Base-by-base conservation (phyloP, 2,797 vertebrate species). In the Typhlichthys eigenmanni region DNA sequence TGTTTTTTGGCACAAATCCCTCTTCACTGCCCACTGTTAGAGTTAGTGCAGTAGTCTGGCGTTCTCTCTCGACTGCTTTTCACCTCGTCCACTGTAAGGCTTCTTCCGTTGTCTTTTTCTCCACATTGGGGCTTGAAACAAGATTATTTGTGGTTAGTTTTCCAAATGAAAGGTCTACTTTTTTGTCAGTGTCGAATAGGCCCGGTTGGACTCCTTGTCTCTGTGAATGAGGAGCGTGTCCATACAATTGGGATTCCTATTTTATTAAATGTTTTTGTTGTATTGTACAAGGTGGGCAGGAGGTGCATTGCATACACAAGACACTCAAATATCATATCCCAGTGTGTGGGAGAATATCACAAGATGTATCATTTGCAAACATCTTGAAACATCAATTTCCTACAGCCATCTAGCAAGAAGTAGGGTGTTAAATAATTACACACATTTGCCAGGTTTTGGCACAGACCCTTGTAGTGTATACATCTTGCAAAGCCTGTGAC, bases 1-100 rank as follows among this genome's bases (percentile, higher is more conserved):
- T 91, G 90, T 88, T 93, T 93, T 84, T 91, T 76, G 87, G 90
- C 93, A 91, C 93, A 93, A 87, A 93, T 92, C 93, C 86, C 81
- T 81, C 81, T 76, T 93, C 86, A 85, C 86, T 78, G 58, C 79
- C 85, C 79, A 85, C 81, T 82, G 71, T 56, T 93, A 93, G 85
- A 91, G 82, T 78, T 91, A 92, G 92, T 82, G 88, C 87, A 92
- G 91, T 91, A 93, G 92, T 91, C 89, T 91, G 88, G 85, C 84
- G 80, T 92, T 91, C 86, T 92, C 92, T 94, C 91, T 93, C 89
- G 79, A 92, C 91, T 90, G 93, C 94, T 93, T 94, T 87, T 90
- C 91, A 91, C 91, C 90, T 90, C 87, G 90, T 92, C 92, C 86
- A 95, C 92, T 89, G 90, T 92, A 91, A 88, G 92, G 91, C 92